phyloP scores from a whole-genome alignment of 2,888 invertebrate genomes.

The Conomelus anceps region DNA sequence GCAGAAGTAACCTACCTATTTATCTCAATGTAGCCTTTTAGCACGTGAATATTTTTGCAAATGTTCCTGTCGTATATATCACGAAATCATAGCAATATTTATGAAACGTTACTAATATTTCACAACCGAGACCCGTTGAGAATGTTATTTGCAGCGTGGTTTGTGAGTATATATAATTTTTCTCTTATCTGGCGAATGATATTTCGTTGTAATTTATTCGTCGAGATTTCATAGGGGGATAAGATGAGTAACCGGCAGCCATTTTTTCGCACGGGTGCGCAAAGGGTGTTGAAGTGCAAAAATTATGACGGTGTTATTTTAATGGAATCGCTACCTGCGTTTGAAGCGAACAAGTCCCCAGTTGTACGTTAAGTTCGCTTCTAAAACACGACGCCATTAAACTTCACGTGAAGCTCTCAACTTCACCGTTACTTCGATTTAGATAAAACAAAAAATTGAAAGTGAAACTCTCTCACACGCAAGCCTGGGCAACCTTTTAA shows the following conservation, averaged over 20 bases:
- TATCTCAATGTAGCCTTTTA: too few relatives aligned
- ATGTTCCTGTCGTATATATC: neutral
- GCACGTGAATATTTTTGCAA: neutral
- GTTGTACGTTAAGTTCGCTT: too few relatives aligned
- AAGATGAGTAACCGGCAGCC: neutral
- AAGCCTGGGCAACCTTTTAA: neutral
- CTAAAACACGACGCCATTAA: neutral
- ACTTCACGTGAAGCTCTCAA: neutral
- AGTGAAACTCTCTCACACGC: neutral
- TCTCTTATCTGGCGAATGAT: neutral
- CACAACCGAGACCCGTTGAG: neutral
- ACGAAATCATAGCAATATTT: neutral
- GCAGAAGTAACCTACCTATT: neutral
- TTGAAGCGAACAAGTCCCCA: neutral
- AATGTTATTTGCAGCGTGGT: neutral
- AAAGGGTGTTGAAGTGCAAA: neutral
- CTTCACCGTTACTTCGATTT: neutral
- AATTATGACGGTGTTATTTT: neutral
- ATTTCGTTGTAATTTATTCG: neutral
- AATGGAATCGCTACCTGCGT: neutral
- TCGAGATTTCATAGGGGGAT: neutral
- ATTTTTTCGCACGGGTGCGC: neutral
- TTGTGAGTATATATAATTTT: neutral
- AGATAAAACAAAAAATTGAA: neutral
- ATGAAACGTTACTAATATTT: neutral